Conservation (phyloP, 2,888 invertebrate species). For the Drosophila austrosaltans region DNA sequence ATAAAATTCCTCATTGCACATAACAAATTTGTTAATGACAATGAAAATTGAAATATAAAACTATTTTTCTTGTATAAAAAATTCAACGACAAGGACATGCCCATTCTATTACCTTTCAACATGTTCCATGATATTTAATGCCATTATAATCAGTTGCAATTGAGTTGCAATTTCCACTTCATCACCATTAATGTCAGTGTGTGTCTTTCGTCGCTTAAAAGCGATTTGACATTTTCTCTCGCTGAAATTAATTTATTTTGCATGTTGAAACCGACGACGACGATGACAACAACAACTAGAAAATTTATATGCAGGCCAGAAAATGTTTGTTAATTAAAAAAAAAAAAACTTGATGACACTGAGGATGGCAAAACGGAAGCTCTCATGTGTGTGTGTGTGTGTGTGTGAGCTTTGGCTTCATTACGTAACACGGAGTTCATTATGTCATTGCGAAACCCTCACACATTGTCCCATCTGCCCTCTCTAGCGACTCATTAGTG, state of each 20-base stretch:
- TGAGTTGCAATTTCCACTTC: neutral
- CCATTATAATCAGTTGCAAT: conserved; percentile 1
- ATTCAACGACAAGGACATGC: too few relatives aligned
- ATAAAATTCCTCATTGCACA: too few relatives aligned
- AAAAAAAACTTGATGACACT: conserved; percentile 49
- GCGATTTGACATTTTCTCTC: neutral
- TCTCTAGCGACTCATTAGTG: conserved; percentile 25
- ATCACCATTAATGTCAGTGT: conserved; percentile 5
- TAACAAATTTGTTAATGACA: too few relatives aligned
- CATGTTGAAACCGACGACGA: neutral
- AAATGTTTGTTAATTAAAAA: conserved; percentile 55
- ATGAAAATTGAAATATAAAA: too few relatives aligned
- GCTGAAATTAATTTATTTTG: conserved; percentile 54
- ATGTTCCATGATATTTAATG: neutral
- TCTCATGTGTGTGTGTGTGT: conserved; percentile 1
- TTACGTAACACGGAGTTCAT: conserved; percentile 20
- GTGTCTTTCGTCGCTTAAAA: neutral
- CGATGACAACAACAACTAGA: neutral
- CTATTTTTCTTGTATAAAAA: too few relatives aligned
- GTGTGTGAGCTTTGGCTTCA: neutral
- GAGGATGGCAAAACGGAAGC: conserved; percentile 18
- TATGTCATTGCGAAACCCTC: conserved; percentile 8
- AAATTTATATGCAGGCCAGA: conserved; percentile 56
- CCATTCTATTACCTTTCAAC: neutral
- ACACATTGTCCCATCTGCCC: neutral